Percentiles rank a stretch among this genome's conserved stretches.
These are phyloP conservation scores for Zaprionus kolodkinae DNA, from an alignment of 1,140 invertebrate species.

Conservation along the genomic window DNA sequence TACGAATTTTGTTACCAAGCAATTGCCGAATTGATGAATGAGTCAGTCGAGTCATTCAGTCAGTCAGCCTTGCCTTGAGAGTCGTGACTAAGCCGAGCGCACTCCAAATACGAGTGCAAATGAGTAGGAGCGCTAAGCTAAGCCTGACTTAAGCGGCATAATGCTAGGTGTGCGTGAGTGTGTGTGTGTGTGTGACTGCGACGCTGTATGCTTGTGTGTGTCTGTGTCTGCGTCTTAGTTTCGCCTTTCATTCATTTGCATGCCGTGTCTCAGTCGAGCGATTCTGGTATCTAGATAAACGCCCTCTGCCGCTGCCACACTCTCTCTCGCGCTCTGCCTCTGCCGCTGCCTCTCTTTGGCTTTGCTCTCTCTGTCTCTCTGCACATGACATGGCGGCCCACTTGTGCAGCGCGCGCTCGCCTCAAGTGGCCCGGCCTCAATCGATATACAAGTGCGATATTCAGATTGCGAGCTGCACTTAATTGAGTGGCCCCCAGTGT, in stretches of 20 bases:
- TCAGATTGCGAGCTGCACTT: slow-evolving; percentile 48
- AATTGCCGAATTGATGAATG: slow-evolving; percentile 45
- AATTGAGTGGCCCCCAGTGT: neutral
- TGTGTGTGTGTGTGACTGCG: slow-evolving; percentile 3
- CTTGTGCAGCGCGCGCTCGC: slow-evolving; percentile 42
- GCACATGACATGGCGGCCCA: slow-evolving; percentile 16
- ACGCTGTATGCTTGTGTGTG: slow-evolving; percentile 33
- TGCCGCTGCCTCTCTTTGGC: neutral
- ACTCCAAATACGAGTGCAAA: slow-evolving; percentile 50
- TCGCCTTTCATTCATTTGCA: slow-evolving; percentile 55
- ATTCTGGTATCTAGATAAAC: slow-evolving; percentile 67
- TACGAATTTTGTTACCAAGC: slow-evolving; percentile 24
- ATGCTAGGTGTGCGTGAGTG: slow-evolving; percentile 10
- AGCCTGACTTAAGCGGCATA: slow-evolving; percentile 21
- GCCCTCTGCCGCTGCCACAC: slow-evolving; percentile 2
- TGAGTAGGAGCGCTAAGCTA: slow-evolving; percentile 44
- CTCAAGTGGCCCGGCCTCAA: slow-evolving; percentile 51
- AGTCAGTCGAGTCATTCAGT: slow-evolving; percentile 9
- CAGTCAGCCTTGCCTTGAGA: slow-evolving; percentile 41
- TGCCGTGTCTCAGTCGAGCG: slow-evolving; percentile 61
- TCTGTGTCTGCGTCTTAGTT: slow-evolving; percentile 41
- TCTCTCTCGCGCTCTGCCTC: neutral
- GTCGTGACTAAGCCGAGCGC: slow-evolving; percentile 49
- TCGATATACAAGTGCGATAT: slow-evolving; percentile 53
- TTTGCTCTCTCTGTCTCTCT: neutral